Evolutionary conservation across 2,888 invertebrate genomes (phyloP), one percentile per base, ranked within the genome.

Genomic region (Apodemia duryi): DNA sequence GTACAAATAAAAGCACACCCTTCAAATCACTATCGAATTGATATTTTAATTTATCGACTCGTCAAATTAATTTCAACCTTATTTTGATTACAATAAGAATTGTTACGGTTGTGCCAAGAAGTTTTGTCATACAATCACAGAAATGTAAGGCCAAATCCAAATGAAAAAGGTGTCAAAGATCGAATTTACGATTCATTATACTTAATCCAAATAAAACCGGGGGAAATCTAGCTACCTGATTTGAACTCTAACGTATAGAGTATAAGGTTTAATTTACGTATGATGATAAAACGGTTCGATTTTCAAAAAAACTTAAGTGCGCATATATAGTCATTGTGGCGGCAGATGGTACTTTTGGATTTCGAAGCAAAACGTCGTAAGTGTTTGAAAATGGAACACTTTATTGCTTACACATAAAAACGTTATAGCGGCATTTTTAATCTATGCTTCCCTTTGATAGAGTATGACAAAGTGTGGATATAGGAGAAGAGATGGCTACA

Each of bases 121-220:
- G 61, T 54, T 5, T 6, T 63, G 54, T 62, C 62, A 76, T 75
- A 83, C 83, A 86, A 83, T 85, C 81, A 84, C 81, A 85, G 84
- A 88, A 88, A 87, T 85, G 76, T 75, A 79, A 77, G 77, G 84
- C 85, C 82, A 81, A 83, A 83, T 82, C 84, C 83, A 88, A 91
- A 90, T 89, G 88, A 88, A 89, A 91, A 89, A 91, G 91, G 91
- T 91, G 91, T 90, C 90, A 91, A 90, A 91, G 91, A 91, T 91
- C 90, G 88, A 90, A 91, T 91, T 91, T 91, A 90, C 91, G 88
- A 90, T 88, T 91, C 91, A 91, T 91, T 91, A 91, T 90, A 86
- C 86, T 85, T 90, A 91, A 91, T 91, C 91, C 90, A 77, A 75
- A 83, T 82, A 80, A 84, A 86, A 85, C 82, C 81, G 80, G 84